Evolutionary conservation across 2,113 vertebrate genomes (phyloP).

Genomic region (Anser brachyrhynchus): DNA sequence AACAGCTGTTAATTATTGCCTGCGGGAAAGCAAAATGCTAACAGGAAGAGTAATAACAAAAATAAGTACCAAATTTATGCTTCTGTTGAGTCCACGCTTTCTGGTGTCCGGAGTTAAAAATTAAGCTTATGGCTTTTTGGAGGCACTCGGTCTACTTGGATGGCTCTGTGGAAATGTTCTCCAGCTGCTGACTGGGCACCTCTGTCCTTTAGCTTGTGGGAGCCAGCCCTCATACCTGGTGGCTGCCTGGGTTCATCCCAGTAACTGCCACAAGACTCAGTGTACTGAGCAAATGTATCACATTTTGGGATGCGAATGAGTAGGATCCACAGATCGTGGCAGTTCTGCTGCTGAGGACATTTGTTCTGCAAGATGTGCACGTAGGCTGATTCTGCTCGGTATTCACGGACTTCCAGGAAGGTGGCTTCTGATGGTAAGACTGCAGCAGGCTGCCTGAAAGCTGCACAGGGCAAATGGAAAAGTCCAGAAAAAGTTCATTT

Average conservation of each 20-base stretch:
- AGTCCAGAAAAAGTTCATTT: background rate
- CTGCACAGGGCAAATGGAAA: background rate
- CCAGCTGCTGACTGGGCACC: background rate
- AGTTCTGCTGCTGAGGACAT: background rate
- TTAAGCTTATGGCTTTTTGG: background rate
- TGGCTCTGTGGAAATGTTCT: background rate
- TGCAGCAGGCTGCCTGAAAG: background rate
- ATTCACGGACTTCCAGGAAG: background rate
- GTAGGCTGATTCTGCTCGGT: background rate
- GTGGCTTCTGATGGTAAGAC: background rate
- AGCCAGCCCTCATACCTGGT: background rate
- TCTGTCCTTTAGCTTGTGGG: background rate
- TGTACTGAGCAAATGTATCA: background rate
- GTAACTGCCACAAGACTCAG: background rate
- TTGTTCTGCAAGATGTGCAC: background rate
- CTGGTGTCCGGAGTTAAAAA: background rate
- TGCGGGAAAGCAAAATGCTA: background rate
- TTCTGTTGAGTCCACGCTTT: background rate
- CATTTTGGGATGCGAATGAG: background rate
- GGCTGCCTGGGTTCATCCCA: background rate
- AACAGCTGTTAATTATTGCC: background rate
- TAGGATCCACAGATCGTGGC: background rate
- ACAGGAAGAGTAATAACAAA: background rate
- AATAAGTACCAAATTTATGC: background rate
- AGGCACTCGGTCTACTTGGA: background rate